Conservation (phyloP, 2,113 vertebrate genomes). For the Colistium nudipinnis region DNA sequence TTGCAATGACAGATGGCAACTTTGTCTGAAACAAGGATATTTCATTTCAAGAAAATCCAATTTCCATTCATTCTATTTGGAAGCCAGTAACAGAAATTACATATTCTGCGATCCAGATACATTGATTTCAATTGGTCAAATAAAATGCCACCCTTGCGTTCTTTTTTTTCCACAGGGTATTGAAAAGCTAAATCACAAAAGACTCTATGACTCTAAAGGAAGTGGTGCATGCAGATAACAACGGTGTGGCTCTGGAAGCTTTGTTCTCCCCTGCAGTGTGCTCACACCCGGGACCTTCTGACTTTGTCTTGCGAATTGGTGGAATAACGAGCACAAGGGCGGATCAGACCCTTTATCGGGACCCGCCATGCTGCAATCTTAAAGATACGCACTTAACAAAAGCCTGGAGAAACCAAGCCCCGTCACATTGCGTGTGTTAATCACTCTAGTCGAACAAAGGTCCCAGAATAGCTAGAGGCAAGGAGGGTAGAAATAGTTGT, state of each 20-base stretch:
- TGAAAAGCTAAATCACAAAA: slow-evolving; percentile 41
- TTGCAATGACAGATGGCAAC: slow-evolving; percentile 1
- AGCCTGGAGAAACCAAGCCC: slow-evolving; percentile 20
- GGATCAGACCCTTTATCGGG: slow-evolving; percentile 55
- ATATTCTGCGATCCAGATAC: too few relatives aligned
- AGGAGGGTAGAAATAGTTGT: not conserved
- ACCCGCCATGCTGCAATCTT: slow-evolving; percentile 49
- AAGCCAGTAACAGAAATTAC: not conserved
- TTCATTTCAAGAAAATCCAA: slow-evolving; percentile 11
- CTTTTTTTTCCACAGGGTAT: slow-evolving; percentile 21
- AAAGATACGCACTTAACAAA: slow-evolving; percentile 51
- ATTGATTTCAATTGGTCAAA: slow-evolving; percentile 8
- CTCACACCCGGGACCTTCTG: slow-evolving; percentile 43
- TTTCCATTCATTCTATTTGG: slow-evolving; percentile 9
- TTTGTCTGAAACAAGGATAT: not conserved
- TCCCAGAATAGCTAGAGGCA: not conserved
- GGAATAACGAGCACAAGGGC: slow-evolving; percentile 41
- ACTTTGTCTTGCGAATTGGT: slow-evolving; percentile 1
- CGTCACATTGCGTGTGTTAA: slow-evolving; percentile 5
- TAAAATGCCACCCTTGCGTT: slow-evolving; percentile 18
- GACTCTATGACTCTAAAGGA: slow-evolving; percentile 29
- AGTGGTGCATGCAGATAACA: slow-evolving; percentile 62
- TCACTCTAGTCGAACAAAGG: slow-evolving; percentile 13
- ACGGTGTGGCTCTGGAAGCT: slow-evolving; percentile 24
- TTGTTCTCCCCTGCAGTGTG: slow-evolving; percentile 34